Base-by-base conservation (phyloP, 1,140 invertebrate genomes). In the Bombus sylvicola region DNA sequence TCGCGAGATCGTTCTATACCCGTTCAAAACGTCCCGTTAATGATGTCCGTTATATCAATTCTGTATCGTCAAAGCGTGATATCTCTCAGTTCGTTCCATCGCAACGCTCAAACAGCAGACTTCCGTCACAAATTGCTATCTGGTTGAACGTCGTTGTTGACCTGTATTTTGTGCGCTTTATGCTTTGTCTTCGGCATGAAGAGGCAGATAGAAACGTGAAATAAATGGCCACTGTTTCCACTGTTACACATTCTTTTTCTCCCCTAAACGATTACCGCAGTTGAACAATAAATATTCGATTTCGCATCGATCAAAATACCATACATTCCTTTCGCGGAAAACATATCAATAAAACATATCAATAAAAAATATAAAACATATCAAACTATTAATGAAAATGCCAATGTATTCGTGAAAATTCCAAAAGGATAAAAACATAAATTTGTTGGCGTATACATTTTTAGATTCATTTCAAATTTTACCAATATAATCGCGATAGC, bases 41-140 rank as follows among this genome's bases (percentile, higher is more conserved):
- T 43, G 39, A 72, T 43, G 69, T 72, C 69, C 85, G 79, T 43
- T 78, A 59, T 87, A 83, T 78, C 85, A 86, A 83, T 87, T 87
- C 59, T 72, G 74, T 39, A 77, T 88, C 80, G 83, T 87, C 79
- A 83, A 87, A 88, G 74, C 73, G 39, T 86, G 85, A 83, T 68
- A 47, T 75, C 47, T 76, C 43, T 37, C 39, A 73, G 69, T 57
- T 43, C 78, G 74, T 57, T 87, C 75, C 66, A 87, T 83, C 79
- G 59, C 76, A 62, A 53, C 34, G n/a, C 64, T 10, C 59, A 37
- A 41, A 47, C 68, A 73, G 41, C 62, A 43, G 62, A 79, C 66
- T 39, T 79, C 18, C 53, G 18, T 79, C 28, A n/a, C 34, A 39
- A 41, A 78, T 64, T 34, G 57, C 28, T 41, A 41, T 31, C 34